phyloP scores from a whole-genome alignment of 2,113 vertebrate genomes.

The Genyomyrus donnyi region DNA sequence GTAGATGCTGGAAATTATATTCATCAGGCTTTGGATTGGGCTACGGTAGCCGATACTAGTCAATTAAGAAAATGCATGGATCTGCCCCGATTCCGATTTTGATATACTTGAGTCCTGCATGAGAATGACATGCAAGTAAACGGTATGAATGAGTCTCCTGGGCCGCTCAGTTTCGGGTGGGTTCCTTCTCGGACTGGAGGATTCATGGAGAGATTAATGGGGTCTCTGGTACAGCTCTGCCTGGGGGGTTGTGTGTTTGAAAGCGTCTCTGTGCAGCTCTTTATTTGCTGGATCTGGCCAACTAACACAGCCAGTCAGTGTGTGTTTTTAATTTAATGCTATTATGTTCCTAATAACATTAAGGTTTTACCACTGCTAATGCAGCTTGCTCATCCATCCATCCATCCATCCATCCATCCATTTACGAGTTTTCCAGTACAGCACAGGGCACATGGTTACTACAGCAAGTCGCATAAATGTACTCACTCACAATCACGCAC shows the following conservation, averaged over 20 bases:
- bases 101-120: neutral
- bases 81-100: neutral
- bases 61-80: neutral
- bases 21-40: neutral
- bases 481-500: neutral
- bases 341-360: neutral
- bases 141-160: neutral
- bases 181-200: neutral
- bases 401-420: neutral
- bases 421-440: neutral
- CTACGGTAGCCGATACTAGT: neutral
- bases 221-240: neutral
- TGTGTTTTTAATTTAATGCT: neutral
- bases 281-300: neutral
- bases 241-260: neutral
- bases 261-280: neutral
- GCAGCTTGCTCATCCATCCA: neutral
- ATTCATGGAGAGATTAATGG: conserved; percentile 11
- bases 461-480: neutral
- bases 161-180: neutral
- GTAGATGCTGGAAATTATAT: neutral
- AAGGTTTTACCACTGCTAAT: neutral
- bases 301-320: neutral
- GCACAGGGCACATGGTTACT: neutral
- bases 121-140: neutral